Conservation (phyloP, 2,888 invertebrate species). For the Actias luna region DNA sequence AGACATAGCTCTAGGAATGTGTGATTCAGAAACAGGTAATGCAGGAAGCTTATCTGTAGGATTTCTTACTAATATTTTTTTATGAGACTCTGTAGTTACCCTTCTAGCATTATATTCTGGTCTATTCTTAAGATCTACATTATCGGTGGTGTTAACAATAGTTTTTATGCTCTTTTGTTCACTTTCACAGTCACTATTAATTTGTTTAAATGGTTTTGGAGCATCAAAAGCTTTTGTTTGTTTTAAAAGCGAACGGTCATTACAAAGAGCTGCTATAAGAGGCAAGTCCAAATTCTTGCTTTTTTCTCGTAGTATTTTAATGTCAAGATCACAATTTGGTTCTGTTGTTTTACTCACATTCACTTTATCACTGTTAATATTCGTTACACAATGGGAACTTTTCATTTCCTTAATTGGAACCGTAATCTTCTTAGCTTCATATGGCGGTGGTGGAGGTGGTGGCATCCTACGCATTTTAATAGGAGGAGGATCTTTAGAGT, state of each 20-base stretch:
- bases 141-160: slow-evolving; percentile 73
- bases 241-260: slow-evolving; percentile 93
- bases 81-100: slow-evolving; percentile 84
- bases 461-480: slow-evolving; percentile 79
- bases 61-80: slow-evolving; percentile 82
- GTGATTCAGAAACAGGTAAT: slow-evolving; percentile 77
- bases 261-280: slow-evolving; percentile 95
- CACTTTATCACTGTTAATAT: slow-evolving; percentile 48
- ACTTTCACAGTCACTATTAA: slow-evolving; percentile 71
- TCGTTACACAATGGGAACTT: slow-evolving; percentile 43
- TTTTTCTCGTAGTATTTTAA: slow-evolving; percentile 92
- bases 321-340: slow-evolving; percentile 84
- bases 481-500: slow-evolving; percentile 75
- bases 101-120: slow-evolving; percentile 82
- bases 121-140: slow-evolving; percentile 69
- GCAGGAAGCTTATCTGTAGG: slow-evolving; percentile 90
- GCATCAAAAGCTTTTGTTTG: slow-evolving; percentile 93
- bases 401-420: slow-evolving; percentile 69
- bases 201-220: slow-evolving; percentile 82
- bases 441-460: slow-evolving; percentile 79
- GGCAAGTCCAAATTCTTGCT: slow-evolving; percentile 95
- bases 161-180: slow-evolving; percentile 69
- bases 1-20: slow-evolving; percentile 84
- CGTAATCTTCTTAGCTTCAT: slow-evolving; percentile 79
- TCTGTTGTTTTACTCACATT: slow-evolving; percentile 64